phyloP scores from a whole-genome alignment of 2,888 invertebrate genomes.

The Drosophila prolongata region DNA sequence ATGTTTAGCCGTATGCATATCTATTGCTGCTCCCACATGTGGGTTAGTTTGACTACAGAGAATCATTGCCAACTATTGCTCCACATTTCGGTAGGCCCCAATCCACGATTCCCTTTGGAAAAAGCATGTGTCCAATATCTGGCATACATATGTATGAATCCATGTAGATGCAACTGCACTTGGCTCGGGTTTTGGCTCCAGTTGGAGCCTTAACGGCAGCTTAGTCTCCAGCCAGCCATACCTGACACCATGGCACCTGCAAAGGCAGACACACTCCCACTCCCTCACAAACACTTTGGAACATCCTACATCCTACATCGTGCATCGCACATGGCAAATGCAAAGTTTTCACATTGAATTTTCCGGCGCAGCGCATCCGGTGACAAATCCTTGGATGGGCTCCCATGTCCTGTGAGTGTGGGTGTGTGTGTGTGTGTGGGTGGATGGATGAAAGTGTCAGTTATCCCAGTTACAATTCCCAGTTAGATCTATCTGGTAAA shows the following conservation, averaged over 20 bases:
- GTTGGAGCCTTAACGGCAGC: slow-evolving; percentile 67
- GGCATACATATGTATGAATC: slow-evolving; percentile 50
- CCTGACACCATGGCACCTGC: slow-evolving; percentile 28
- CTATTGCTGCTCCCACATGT: slow-evolving; percentile 49
- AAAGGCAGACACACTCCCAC: slow-evolving; percentile 9
- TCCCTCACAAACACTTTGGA: slow-evolving; percentile 22
- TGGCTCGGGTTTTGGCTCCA: slow-evolving; percentile 45
- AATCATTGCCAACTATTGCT: slow-evolving; percentile 60
- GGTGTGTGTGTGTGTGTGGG: slow-evolving; percentile 10
- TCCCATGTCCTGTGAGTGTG: slow-evolving; percentile 5
- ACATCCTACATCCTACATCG: background rate
- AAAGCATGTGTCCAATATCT: slow-evolving; percentile 66
- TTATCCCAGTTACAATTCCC: slow-evolving; percentile 43
- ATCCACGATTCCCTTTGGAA: slow-evolving; percentile 16
- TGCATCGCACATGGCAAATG: slow-evolving; percentile 47
- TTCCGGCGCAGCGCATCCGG: slow-evolving; percentile 68
- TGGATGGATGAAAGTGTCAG: slow-evolving; percentile 32
- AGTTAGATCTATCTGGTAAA: slow-evolving; percentile 5
- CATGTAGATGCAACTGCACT: slow-evolving; percentile 62
- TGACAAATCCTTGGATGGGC: slow-evolving; percentile 58
- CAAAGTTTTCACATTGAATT: slow-evolving; percentile 79
- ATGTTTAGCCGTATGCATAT: slow-evolving; percentile 16
- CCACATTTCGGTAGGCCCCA: slow-evolving; percentile 54
- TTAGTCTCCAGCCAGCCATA: slow-evolving; percentile 52
- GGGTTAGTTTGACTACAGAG: slow-evolving; percentile 49